Base-by-base conservation (phyloP, 2,888 invertebrate genomes). In the Oscheius myriophilus region DNA sequence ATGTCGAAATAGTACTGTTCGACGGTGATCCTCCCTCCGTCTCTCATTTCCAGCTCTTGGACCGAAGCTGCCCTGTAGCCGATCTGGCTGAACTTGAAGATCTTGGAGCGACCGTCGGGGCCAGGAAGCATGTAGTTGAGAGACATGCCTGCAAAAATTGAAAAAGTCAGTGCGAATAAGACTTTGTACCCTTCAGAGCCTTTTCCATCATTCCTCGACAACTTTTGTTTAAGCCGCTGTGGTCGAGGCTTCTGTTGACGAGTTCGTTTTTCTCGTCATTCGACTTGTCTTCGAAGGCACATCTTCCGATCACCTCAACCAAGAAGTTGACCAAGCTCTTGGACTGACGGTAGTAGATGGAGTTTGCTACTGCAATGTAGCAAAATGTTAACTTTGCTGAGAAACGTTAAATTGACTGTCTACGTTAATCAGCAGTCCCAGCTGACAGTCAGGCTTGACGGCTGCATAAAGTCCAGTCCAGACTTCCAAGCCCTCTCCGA, bases 391-490 rank as follows among this genome's bases (percentile, higher is more conserved):
- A n/a, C n/a, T n/a, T 33, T 33, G 9, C 4, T 6, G 33, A 6
- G 9, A 33, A 33, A 33, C 33, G n/a, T n/a, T n/a, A n/a, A n/a
- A 33, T 9, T 33, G 4, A 33, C 33, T 12, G 23, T 68, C 68
- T 9, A 68, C 61, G 33, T 68, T 68, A 2, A 53, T 11, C 4
- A 68, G 53, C 11, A 59, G 39, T 1, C 61, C 61, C 0, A 53
- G 52, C 55, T 54, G 52, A 16, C 51, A 52, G n/a, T 61, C 43
- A 25, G 55, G 61, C 54, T 68, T 62, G 43, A 68, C 33, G 33
- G 68, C 68, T 26, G 45, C 62, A 21, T 68, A 61, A 9, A 68
- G 62, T 2, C 68, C 68, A 12, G 61, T 53, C 58, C 58, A 58
- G 39, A 49, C 58, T 25, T 58, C 51, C 42, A 67, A 11, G 11